Conservation (phyloP, 2,113 vertebrate species). For the Aplodontia rufa region DNA sequence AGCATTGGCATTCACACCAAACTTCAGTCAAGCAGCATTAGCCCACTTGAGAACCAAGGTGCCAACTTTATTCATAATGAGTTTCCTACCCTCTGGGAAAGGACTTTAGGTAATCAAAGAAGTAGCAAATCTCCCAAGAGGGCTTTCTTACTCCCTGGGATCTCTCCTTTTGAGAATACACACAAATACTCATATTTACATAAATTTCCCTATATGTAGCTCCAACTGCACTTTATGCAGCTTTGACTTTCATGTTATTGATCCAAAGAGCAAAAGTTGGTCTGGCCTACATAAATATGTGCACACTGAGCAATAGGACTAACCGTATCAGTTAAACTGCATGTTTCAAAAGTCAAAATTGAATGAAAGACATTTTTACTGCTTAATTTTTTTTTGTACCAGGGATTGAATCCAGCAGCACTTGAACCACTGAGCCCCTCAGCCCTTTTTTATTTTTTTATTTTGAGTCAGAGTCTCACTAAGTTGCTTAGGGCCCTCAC, state of each 20-base stretch:
- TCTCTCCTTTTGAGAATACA: background rate
- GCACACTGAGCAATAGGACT: background rate
- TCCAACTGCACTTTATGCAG: background rate
- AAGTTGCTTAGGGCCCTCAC: no score
- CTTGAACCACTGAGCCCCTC: no score
- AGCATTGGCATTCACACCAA: background rate
- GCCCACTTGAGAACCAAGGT: background rate
- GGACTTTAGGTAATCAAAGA: slow-evolving; percentile 9
- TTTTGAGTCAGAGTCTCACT: no score
- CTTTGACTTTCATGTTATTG: background rate
- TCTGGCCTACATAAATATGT: background rate
- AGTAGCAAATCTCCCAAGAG: background rate
- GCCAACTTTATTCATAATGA: background rate
- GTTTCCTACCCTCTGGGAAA: background rate
- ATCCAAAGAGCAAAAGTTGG: background rate
- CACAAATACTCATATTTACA: background rate
- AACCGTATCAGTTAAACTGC: background rate
- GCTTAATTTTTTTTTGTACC: no score
- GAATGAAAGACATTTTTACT: no score
- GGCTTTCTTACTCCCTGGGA: background rate
- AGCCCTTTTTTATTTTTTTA: no score
- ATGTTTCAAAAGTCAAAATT: background rate
- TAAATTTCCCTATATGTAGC: background rate
- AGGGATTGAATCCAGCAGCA: no score
- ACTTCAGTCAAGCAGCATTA: background rate